Base-by-base conservation (phyloP, 30 jellyfish, hydroid and myxozoan genomes). In the Aurelia coerulea region DNA sequence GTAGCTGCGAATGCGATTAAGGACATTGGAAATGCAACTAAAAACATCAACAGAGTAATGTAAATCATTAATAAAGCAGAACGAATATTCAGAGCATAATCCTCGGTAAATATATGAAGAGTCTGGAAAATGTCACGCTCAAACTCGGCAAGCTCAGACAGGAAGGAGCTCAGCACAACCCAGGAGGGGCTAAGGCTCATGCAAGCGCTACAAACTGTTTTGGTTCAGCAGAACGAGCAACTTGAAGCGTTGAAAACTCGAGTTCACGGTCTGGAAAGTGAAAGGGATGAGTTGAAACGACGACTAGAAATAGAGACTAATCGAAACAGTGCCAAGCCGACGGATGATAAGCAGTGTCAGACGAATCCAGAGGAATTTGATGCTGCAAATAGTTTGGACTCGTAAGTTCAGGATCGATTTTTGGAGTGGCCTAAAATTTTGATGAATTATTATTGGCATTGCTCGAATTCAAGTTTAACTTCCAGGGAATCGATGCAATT, bases 161-260 rank as follows among this genome's bases (percentile, higher is more conserved):
- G 90, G 85, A 87, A 87, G 82, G 86, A 76, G 53, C 32, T 91
- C 16, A 53, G 83, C 31, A 62, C 97, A 23, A 86, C 91, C 46
- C 84, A 94, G 78, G 98, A 92, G 78, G 98, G 97, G 74, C 92
- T 87, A 6, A 81, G 71, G 62, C 46, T 87, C 49, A 65, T 92
- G 31, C 90, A 83, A 87, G 74, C 60, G 78, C 90, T 92, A 68
- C 98, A 92, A 62, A 87, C 76, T 59, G 87, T 80, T 75, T 83
- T 92, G 53, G 97, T 92, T 3, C 88, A 70, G 19, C 88, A 77
- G 18, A 81, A 76, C 68, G 97, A 87, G 64, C 84, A 72, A 32
- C 70, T 92, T 37, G 98, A 92, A 71, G 56, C 41, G 12, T 64
- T 92, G 65, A 73, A 76, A 63, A 56, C 56, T 15, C 59, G 82